These are phyloP conservation scores for Platerodrilus igneus DNA, from an alignment of 2,888 invertebrate species.

Conservation along the genomic window DNA sequence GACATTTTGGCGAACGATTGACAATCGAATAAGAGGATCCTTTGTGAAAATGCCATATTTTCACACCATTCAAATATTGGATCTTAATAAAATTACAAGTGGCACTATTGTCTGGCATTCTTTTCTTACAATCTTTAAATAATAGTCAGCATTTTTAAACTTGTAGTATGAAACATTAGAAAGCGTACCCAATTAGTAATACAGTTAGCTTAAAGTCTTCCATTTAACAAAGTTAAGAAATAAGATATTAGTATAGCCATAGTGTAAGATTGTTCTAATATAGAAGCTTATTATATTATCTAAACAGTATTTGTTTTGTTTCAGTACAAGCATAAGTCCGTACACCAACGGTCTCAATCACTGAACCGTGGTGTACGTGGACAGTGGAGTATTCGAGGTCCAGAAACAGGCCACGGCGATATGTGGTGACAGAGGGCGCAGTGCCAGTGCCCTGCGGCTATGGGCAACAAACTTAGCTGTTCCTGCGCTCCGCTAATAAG, in stretches of 20 bases:
- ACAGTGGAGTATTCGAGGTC: constrained; percentile 40
- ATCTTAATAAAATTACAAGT: too few species aligned
- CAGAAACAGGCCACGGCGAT: constrained; percentile 45
- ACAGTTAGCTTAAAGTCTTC: too few species aligned
- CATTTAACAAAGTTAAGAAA: too few species aligned
- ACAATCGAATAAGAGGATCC: too few species aligned
- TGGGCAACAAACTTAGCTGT: constrained; percentile 98
- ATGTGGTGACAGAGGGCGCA: constrained; percentile 76
- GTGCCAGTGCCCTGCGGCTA: constrained; percentile 57
- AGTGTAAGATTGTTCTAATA: background rate
- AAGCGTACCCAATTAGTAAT: too few species aligned
- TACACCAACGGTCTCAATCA: constrained; percentile 70
- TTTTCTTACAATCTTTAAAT: too few species aligned
- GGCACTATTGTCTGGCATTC: too few species aligned
- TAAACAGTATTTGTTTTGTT: constrained; percentile 10
- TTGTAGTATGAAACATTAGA: too few species aligned
- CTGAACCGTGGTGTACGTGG: constrained; percentile 61
- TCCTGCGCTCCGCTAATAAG: constrained; percentile 95
- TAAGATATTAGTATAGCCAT: background rate
- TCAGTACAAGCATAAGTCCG: constrained; percentile 55
- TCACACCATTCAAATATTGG: too few species aligned
- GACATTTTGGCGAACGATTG: too few species aligned
- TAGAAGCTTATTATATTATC: background rate
- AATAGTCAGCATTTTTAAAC: too few species aligned
- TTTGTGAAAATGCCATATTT: too few species aligned